A percentile compares a stretch with the other conserved stretches of the same genome.
Conservation (phyloP, 2,888 invertebrate species). For the Tubulanus polymorphus region DNA sequence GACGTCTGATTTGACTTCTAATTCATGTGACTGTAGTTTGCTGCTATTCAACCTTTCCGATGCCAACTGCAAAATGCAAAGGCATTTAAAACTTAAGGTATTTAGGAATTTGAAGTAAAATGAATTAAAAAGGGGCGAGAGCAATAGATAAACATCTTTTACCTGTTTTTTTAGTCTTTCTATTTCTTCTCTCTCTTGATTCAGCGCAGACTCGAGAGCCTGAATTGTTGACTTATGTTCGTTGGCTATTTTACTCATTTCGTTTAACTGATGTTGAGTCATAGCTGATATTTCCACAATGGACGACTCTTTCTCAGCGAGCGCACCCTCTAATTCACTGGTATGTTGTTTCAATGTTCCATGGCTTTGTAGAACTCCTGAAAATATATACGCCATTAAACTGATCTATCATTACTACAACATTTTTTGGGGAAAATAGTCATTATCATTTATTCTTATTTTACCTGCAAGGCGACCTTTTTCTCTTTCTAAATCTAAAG, state of each 20-base stretch:
- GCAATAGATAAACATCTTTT: no score
- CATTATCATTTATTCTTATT: no score
- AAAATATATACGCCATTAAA: no score
- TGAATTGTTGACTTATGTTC: constrained; percentile 30
- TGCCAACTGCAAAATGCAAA: constrained; percentile 18
- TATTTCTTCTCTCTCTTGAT: constrained; percentile 42
- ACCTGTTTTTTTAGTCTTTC: constrained; percentile 51
- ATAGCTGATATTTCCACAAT: constrained; percentile 40
- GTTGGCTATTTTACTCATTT: constrained; percentile 30
- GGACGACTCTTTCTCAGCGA: constrained; percentile 46
- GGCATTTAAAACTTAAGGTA: no score
- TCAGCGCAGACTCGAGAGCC: constrained; percentile 39
- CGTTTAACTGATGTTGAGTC: constrained; percentile 33
- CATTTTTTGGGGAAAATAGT: no score
- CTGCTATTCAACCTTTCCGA: constrained; percentile 22
- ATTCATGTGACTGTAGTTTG: constrained; percentile 35
- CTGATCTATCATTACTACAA: no score
- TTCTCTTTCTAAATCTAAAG: constrained; percentile 51
- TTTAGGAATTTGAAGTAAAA: not conserved
- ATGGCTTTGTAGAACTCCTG: constrained; percentile 49
- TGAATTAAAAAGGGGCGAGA: not conserved
- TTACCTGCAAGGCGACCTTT: constrained; percentile 50
- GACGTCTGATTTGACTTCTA: constrained; percentile 31
- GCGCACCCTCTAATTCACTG: constrained; percentile 42
- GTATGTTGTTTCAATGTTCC: constrained; percentile 46